Evolutionary conservation across 2,888 invertebrate species (phyloP), one percentile per base, ranked within the genome.

Genomic region (Tipula unca): DNA sequence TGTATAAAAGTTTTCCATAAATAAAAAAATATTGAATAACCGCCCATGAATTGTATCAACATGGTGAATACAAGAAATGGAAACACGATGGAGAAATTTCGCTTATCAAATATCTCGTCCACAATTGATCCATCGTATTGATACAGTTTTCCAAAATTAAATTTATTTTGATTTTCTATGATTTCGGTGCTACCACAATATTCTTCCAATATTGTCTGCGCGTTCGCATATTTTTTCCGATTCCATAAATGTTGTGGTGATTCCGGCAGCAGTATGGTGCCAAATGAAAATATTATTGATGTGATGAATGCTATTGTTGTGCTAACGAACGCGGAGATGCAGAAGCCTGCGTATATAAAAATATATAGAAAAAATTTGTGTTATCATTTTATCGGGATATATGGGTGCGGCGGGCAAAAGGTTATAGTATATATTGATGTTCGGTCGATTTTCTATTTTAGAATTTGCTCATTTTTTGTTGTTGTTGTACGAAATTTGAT

Each of bases 21-120:
- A 83, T 32, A 83, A 10, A 83, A 83, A 83, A 83, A 83, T 83
- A 83, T 32, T 35, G 83, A 83, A 83, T 83, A 83, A 1, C 83
- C 83, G 1, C 83, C 83, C 29, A 83, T 83, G 17, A 35, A 83
- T 83, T 83, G 83, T 83, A 83, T 17, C 35, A 83, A 14, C 8
- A 29, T n/a, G 17, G 83, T 35, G 17, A 83, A 83, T n/a, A 83
- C 17, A 17, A 83, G 83, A 32, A 83, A 83, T 83, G 83, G 83
- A n/a, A 83, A 32, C 4, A 35, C 17, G n/a, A 32, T 83, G 5
- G 83, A 32, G 17, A 32, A 32, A 83, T 83, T 83, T 32, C 32
- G 83, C 35, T 14, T 83, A 17, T 83, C 83, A 8, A 29, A 32
- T 1, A 83, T 83, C 29, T n/a, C 35, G n/a, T 29, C 14, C 14